Percentiles rank a stretch among this genome's conserved stretches.
Conservation (phyloP, 2,888 invertebrate species). For the Ennomos quercinarius region DNA sequence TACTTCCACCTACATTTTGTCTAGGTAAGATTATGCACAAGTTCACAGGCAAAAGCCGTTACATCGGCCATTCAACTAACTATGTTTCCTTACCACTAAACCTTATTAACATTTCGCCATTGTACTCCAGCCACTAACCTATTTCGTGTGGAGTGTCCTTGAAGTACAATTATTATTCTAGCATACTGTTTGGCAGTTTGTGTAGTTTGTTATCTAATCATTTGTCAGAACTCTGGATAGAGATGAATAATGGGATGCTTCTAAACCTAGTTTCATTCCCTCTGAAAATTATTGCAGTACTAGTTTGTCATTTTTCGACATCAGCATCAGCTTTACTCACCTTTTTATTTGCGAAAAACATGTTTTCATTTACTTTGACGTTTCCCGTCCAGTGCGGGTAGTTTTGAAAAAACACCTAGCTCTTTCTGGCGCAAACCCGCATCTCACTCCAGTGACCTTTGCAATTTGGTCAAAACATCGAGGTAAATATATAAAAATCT, state of each 20-base stretch:
- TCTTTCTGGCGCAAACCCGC: too few relatives aligned
- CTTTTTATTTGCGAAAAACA: too few relatives aligned
- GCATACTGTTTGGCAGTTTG: not conserved
- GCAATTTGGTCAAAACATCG: too few relatives aligned
- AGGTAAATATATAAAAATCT: too few relatives aligned
- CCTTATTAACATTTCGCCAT: conserved; percentile 35
- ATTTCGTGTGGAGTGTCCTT: conserved; percentile 31
- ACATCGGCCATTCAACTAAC: conserved; percentile 25
- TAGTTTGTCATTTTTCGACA: too few relatives aligned
- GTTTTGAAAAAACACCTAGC: too few relatives aligned
- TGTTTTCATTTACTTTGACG: too few relatives aligned
- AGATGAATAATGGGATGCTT: not conserved
- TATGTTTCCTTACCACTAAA: conserved; percentile 36
- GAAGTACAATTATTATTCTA: conserved; percentile 23
- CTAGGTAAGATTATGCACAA: not conserved
- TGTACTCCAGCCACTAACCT: conserved; percentile 29
- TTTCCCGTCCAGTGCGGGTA: too few relatives aligned
- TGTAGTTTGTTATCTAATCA: conserved; percentile 14
- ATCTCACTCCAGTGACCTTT: too few relatives aligned
- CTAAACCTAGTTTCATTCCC: too few relatives aligned
- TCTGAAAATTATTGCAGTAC: too few relatives aligned
- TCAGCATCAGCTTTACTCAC: too few relatives aligned
- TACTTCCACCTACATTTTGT: conserved; percentile 1
- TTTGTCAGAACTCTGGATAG: conserved; percentile 5
- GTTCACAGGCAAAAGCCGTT: conserved; percentile 22